Evolutionary conservation across 1,140 invertebrate genomes (phyloP).

Genomic region (Condylostylus longicornis): DNA sequence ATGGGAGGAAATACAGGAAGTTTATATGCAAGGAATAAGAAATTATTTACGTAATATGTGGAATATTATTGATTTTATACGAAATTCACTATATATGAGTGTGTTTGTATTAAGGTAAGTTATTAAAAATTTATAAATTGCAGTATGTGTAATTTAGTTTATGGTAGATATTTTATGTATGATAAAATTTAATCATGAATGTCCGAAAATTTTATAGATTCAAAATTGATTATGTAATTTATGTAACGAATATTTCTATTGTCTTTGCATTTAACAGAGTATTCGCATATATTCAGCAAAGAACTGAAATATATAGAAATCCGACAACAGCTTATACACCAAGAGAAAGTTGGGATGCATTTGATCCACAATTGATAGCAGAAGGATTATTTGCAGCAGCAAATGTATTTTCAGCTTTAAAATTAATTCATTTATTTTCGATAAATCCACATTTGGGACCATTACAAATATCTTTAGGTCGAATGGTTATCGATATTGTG

Average conservation of each 20-base stretch:
- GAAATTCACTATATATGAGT: slow-evolving; percentile 69
- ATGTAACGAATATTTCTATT: background rate
- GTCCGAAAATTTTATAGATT: background rate
- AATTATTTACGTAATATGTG: slow-evolving; percentile 82
- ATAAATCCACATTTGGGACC: slow-evolving; percentile 83
- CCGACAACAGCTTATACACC: slow-evolving; percentile 53
- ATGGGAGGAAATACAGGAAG: slow-evolving; percentile 80
- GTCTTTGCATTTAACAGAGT: slow-evolving; percentile 19
- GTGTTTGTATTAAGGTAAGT: slow-evolving; percentile 53
- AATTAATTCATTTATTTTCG: slow-evolving; percentile 78
- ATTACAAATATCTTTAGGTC: slow-evolving; percentile 64
- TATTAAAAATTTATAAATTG: no score
- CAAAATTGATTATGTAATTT: background rate
- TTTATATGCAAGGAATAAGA: slow-evolving; percentile 66
- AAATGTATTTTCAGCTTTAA: slow-evolving; percentile 73
- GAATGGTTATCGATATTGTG: slow-evolving; percentile 76
- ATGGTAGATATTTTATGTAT: no score
- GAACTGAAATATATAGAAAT: slow-evolving; percentile 45
- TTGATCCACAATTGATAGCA: slow-evolving; percentile 85
- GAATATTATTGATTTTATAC: slow-evolving; percentile 90
- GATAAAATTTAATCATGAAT: background rate
- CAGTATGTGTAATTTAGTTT: no score
- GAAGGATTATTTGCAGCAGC: slow-evolving; percentile 90
- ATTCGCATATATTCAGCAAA: slow-evolving; percentile 63
- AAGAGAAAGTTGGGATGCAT: slow-evolving; percentile 77